Percentiles rank a stretch among this genome's conserved stretches.
Conservation (phyloP, 2,113 vertebrate species). For the Apus apus region DNA sequence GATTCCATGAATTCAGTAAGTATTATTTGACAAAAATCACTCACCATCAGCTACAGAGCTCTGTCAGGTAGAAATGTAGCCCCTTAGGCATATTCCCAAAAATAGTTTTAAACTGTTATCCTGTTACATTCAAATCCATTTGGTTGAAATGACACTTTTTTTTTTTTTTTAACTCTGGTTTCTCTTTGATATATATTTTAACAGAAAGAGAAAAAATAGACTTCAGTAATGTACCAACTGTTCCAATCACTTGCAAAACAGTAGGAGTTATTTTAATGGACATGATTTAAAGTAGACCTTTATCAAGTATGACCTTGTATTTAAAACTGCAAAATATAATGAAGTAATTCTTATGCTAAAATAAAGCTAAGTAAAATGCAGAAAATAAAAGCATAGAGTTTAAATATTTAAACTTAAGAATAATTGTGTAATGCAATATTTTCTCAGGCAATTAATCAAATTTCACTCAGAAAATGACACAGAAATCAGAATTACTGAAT, state of each 20-base stretch:
- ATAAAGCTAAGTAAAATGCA: background rate
- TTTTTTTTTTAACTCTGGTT: background rate
- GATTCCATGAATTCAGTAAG: background rate
- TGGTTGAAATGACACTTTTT: background rate
- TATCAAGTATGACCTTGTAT: background rate
- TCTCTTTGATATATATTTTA: slow-evolving; percentile 8
- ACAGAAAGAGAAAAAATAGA: slow-evolving; percentile 1
- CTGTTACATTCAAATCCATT: background rate
- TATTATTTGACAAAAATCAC: background rate
- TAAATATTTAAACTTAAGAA: background rate
- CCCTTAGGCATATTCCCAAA: background rate
- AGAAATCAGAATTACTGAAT: background rate
- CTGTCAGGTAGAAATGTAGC: background rate
- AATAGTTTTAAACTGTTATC: background rate
- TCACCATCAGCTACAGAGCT: background rate
- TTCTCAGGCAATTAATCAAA: background rate
- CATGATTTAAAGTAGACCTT: background rate
- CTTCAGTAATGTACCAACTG: slow-evolving; percentile 15
- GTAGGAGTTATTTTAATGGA: slow-evolving; percentile 54
- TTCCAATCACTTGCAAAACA: slow-evolving; percentile 40
- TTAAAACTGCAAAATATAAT: background rate
- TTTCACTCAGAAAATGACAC: background rate
- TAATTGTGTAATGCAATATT: background rate
- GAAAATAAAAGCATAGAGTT: background rate
- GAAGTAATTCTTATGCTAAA: background rate